Evolutionary conservation across 2,113 vertebrate genomes (phyloP).

Genomic region (Indicator indicator): DNA sequence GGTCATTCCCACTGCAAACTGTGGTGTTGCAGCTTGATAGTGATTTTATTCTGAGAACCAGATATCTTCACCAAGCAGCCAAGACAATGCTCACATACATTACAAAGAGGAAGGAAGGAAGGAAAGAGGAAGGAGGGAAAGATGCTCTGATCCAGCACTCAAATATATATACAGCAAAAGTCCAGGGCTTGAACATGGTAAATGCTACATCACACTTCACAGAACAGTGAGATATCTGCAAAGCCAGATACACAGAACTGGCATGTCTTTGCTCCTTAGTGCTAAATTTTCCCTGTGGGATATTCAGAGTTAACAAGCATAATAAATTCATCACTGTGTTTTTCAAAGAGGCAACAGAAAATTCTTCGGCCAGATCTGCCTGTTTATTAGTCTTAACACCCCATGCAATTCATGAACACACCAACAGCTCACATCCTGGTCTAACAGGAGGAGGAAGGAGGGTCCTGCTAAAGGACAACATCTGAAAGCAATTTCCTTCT

Average conservation of each 20-base stretch:
- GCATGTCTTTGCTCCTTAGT: background rate
- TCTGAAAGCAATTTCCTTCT: constrained; percentile 13
- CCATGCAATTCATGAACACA: background rate
- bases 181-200: background rate
- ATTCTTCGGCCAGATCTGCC: background rate
- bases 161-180: background rate
- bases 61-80: background rate
- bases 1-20: background rate
- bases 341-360: background rate
- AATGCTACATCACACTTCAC: background rate
- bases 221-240: background rate
- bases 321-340: background rate
- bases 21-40: background rate
- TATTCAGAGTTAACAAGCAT: background rate
- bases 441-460: background rate
- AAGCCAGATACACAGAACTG: background rate
- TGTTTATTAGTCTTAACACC: background rate
- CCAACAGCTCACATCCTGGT: background rate
- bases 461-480: background rate
- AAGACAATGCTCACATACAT: background rate
- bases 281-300: background rate
- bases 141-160: background rate
- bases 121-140: background rate
- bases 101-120: background rate
- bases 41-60: background rate